These are phyloP conservation scores for Dryas iulia DNA, from an alignment of 1,140 invertebrate genomes.

Conservation along the genomic window DNA sequence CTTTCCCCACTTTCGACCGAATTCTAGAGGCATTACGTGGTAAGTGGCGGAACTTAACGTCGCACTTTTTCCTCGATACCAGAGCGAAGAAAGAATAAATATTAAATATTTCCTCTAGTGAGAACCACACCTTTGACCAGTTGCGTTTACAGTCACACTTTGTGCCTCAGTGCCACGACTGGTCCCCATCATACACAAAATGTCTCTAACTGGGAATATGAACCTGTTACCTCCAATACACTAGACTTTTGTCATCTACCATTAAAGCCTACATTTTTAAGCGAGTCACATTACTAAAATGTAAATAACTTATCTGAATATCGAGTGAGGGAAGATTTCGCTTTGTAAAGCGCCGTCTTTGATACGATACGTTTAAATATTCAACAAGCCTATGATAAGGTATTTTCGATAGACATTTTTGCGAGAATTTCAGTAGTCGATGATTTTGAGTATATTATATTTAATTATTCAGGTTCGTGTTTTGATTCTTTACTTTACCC, in stretches of 20 bases:
- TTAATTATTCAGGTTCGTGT: background rate
- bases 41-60: too few species aligned
- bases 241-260: background rate
- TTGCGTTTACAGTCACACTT: too few species aligned
- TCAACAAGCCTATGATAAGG: background rate
- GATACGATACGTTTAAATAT: background rate
- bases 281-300: background rate
- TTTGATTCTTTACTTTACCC: too few species aligned
- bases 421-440: background rate
- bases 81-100: too few species aligned
- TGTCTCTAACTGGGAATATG: too few species aligned
- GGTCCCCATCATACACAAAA: too few species aligned
- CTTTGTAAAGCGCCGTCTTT: background rate
- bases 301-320: background rate
- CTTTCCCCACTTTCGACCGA: too few species aligned
- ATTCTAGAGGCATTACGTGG: too few species aligned
- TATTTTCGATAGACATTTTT: background rate
- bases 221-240: background rate
- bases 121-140: too few species aligned
- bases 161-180: too few species aligned
- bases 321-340: background rate
- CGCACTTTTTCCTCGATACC: too few species aligned
- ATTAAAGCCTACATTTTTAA: background rate
- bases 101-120: too few species aligned
- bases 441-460: background rate